Conservation (phyloP, 1,140 invertebrate species). For the Brachionus paranguensis region DNA sequence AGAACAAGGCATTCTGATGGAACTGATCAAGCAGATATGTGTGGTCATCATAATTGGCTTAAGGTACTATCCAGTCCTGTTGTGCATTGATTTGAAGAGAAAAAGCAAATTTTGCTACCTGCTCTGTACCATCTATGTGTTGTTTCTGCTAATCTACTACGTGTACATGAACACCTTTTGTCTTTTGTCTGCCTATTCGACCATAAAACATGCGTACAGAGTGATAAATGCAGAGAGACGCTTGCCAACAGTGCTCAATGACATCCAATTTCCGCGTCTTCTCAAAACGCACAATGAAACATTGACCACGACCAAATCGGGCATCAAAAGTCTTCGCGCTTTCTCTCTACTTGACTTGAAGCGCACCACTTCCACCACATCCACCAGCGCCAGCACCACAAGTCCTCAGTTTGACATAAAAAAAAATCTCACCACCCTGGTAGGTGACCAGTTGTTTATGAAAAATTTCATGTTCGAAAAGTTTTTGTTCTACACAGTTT, state of each 20-base stretch:
- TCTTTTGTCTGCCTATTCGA: constrained; percentile 9
- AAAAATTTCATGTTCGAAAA: constrained; percentile 39
- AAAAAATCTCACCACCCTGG: not conserved
- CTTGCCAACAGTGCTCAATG: not conserved
- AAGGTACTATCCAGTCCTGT: constrained; percentile 33
- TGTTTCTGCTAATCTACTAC: not conserved
- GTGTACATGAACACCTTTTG: constrained; percentile 39
- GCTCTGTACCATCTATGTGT: constrained; percentile 17
- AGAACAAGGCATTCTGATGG: constrained; percentile 17
- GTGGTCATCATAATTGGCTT: constrained; percentile 36
- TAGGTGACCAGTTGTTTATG: not conserved
- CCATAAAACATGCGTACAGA: not conserved
- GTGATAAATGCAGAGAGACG: not conserved
- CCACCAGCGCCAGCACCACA: too few relatives aligned
- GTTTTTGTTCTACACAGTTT: constrained; percentile 28
- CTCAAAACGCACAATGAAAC: not conserved
- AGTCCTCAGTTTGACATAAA: not conserved
- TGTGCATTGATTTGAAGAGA: not conserved
- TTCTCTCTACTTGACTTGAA: not conserved
- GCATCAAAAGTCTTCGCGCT: not conserved
- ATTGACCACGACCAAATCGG: not conserved
- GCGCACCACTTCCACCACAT: not conserved
- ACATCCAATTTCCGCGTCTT: not conserved
- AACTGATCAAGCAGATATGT: constrained; percentile 35
- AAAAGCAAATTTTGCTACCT: constrained; percentile 37